Conservation (phyloP, 2,888 invertebrate genomes). For the Tanytarsus gracilentus region DNA sequence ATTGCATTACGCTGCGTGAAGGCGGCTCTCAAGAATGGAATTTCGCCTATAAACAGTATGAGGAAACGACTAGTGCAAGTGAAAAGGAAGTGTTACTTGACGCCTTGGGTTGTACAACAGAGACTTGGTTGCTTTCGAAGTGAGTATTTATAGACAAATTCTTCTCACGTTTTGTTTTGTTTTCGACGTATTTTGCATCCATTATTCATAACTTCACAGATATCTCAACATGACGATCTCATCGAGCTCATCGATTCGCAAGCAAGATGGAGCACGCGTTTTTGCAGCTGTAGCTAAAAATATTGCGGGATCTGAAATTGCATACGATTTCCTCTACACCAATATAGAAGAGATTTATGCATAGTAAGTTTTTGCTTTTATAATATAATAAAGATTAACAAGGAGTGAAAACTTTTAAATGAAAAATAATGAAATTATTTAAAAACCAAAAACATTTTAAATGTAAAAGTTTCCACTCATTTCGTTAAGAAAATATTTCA, state of each 20-base stretch:
- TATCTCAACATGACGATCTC: constrained; percentile 47
- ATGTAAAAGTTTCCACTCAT: too few species aligned
- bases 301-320: constrained; percentile 50
- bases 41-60: constrained; percentile 49
- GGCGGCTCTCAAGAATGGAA: constrained; percentile 60
- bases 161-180: too few species aligned
- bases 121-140: constrained; percentile 50
- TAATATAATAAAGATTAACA: too few species aligned
- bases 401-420: too few species aligned
- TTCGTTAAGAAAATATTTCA: neutral
- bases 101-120: constrained; percentile 48
- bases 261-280: constrained; percentile 52
- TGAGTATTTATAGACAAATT: constrained; percentile 35
- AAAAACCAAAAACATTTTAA: too few species aligned
- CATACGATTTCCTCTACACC: constrained; percentile 48
- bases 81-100: constrained; percentile 53
- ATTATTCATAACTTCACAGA: constrained; percentile 36
- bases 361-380: constrained; percentile 43
- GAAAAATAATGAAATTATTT: too few species aligned
- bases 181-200: neutral
- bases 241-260: constrained; percentile 48
- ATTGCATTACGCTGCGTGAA: constrained; percentile 55
- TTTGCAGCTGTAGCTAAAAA: constrained; percentile 51
- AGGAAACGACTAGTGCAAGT: constrained; percentile 45
- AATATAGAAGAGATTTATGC: constrained; percentile 43